phyloP scores from a whole-genome alignment of 2,113 vertebrate genomes.

The Genyomyrus donnyi region DNA sequence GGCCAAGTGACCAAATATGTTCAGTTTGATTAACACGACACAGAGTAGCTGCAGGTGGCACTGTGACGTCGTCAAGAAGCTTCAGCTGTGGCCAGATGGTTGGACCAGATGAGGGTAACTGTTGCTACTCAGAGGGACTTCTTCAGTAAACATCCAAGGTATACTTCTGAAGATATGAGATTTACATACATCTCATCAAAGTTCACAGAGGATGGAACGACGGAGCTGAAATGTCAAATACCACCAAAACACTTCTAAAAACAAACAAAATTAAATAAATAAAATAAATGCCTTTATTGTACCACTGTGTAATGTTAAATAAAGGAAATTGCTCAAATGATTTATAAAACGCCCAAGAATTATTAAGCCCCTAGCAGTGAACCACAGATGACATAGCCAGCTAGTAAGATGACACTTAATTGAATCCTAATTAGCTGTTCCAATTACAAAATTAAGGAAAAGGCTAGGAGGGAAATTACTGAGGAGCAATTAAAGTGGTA shows the following conservation, averaged over 20 bases:
- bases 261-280: neutral
- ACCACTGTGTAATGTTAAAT: neutral
- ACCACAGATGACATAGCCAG: neutral
- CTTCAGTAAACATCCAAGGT: neutral
- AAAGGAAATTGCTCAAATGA: neutral
- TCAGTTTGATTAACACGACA: neutral
- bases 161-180: neutral
- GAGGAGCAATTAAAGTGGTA: neutral
- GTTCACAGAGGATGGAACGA: neutral
- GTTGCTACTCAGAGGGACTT: neutral
- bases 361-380: neutral
- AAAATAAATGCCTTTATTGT: neutral
- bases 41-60: neutral
- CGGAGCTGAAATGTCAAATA: neutral
- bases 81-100: neutral
- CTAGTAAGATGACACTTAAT: neutral
- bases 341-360: neutral
- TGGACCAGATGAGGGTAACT: neutral
- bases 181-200: neutral
- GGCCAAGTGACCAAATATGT: neutral
- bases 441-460: conserved; percentile 1
- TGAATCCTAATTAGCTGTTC: neutral
- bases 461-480: neutral
- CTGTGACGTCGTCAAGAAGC: neutral
- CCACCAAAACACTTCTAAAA: neutral